Percentiles rank a stretch among this genome's conserved stretches.
Evolutionary conservation across 2,113 vertebrate species (phyloP).

Genomic region (Sander vitreus): DNA sequence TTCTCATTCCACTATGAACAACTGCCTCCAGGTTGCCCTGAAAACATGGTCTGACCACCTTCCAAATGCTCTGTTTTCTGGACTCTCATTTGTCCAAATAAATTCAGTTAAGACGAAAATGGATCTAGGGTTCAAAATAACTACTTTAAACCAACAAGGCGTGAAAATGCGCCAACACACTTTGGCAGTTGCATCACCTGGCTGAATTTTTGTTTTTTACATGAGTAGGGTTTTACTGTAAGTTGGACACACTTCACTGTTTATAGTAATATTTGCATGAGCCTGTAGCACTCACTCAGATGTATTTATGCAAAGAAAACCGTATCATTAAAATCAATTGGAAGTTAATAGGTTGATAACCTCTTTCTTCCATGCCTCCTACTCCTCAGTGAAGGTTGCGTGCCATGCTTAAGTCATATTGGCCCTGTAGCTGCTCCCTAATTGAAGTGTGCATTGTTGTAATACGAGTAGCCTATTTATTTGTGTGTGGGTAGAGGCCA

Average conservation of each 20-base stretch:
- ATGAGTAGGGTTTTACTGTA: neutral
- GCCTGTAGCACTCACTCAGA: neutral
- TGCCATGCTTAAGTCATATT: slow-evolving; percentile 25
- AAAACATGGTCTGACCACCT: neutral
- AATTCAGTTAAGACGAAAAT: slow-evolving; percentile 9
- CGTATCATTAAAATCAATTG: slow-evolving; percentile 28
- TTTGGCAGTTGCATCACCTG: neutral
- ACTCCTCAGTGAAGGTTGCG: slow-evolving; percentile 31
- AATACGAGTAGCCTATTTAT: slow-evolving; percentile 66
- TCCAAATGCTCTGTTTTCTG: neutral
- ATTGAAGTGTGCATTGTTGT: slow-evolving; percentile 62
- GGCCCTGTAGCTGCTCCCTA: slow-evolving; percentile 37
- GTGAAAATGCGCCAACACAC: neutral
- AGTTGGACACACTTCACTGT: neutral
- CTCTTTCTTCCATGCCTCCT: neutral
- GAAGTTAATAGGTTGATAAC: slow-evolving; percentile 26
- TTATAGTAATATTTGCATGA: slow-evolving; percentile 13
- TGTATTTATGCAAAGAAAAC: slow-evolving; percentile 27
- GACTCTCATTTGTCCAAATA: slow-evolving; percentile 19
- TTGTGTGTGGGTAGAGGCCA: slow-evolving; percentile 66
- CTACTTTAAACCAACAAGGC: neutral
- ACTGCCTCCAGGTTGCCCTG: slow-evolving; percentile 1
- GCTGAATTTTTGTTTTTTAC: neutral
- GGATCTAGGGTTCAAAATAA: slow-evolving; percentile 6
- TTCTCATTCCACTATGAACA: slow-evolving; percentile 3